Evolutionary conservation across 2,797 vertebrate genomes (phyloP).

Genomic region (Trachurus trachurus): DNA sequence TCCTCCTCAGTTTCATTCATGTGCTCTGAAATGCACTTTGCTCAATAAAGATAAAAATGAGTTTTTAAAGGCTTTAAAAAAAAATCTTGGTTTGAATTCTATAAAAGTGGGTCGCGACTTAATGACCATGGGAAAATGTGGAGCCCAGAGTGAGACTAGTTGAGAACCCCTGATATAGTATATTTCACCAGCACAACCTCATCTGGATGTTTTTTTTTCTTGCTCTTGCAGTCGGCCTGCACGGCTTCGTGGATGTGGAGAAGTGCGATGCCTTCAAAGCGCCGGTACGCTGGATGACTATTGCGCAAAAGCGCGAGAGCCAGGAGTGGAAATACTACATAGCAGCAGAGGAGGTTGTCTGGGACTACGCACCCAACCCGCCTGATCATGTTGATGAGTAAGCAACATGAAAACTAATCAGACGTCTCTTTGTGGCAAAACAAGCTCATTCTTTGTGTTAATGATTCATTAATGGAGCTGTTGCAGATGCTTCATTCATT

Average conservation of each 20-base stretch:
- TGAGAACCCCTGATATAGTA: too few relatives aligned
- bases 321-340: conserved; percentile 93
- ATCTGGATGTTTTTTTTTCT: background rate
- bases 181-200: background rate
- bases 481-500: too few relatives aligned
- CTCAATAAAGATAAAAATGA: too few relatives aligned
- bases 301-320: conserved; percentile 81
- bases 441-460: background rate
- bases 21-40: too few relatives aligned
- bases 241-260: conserved; percentile 87
- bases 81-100: too few relatives aligned
- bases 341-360: conserved; percentile 93
- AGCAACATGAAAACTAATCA: conserved; percentile 46
- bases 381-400: conserved; percentile 88
- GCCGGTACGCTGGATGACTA: conserved; percentile 78
- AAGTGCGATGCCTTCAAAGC: conserved; percentile 82
- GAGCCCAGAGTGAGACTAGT: too few relatives aligned
- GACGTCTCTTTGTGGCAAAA: background rate
- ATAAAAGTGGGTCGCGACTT: too few relatives aligned
- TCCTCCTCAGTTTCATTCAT: too few relatives aligned
- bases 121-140: too few relatives aligned
- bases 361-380: conserved; percentile 91
- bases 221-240: conserved; percentile 88
- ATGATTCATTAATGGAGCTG: too few relatives aligned
- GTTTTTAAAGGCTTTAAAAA: too few relatives aligned